Conservation (phyloP, 2,888 invertebrate species). For the Calameuta idolon region DNA sequence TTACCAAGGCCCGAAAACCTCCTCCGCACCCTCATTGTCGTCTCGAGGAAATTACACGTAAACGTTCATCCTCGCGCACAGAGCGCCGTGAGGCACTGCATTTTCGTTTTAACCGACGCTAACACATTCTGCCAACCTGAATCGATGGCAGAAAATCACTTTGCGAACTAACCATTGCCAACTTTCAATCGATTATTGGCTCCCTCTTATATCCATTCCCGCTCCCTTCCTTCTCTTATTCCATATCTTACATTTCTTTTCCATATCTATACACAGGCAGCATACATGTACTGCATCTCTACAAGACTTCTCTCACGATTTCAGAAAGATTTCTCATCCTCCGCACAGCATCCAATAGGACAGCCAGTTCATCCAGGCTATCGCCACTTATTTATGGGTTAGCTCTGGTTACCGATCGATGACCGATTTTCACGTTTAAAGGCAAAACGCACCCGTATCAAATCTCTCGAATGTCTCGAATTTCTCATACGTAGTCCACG, state of each 20-base stretch:
- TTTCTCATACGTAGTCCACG: neutral
- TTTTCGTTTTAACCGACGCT: neutral
- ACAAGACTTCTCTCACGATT: neutral
- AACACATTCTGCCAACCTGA: neutral
- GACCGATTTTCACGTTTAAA: neutral
- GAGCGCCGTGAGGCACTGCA: constrained; percentile 8
- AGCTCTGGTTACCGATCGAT: neutral
- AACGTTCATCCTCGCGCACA: constrained; percentile 19
- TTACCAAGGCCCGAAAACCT: constrained; percentile 29
- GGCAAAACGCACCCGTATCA: neutral
- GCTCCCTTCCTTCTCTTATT: neutral
- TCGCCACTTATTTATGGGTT: neutral
- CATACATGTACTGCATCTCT: neutral
- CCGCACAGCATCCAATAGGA: neutral
- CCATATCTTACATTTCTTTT: neutral
- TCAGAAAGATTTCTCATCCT: neutral
- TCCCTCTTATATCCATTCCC: neutral
- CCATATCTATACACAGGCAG: neutral
- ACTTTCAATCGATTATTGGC: neutral
- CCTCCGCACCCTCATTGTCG: constrained; percentile 33
- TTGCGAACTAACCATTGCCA: neutral
- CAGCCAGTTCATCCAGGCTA: neutral
- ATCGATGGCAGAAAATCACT: neutral
- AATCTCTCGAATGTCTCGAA: neutral
- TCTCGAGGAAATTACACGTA: constrained; percentile 31